These are phyloP conservation scores for Lepisosteus osseus DNA, from an alignment of 2,113 vertebrate species.

Conservation along the genomic window DNA sequence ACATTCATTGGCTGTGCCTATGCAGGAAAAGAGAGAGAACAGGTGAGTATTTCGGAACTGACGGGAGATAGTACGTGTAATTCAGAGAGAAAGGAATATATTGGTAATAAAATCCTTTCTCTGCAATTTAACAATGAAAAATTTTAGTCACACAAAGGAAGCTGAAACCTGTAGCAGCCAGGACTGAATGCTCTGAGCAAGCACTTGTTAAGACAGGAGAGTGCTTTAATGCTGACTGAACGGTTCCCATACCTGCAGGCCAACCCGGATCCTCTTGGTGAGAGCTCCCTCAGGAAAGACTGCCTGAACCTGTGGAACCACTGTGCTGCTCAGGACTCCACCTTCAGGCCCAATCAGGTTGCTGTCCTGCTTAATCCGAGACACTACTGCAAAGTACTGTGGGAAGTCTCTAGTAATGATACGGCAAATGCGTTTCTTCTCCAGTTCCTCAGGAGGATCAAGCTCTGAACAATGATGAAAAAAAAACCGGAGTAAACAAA, in stretches of 20 bases:
- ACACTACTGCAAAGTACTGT: conserved; percentile 96
- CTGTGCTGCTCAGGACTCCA: conserved; percentile 91
- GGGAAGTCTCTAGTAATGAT: conserved; percentile 96
- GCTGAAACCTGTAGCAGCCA: too few relatives aligned
- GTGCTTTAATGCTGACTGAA: not conserved
- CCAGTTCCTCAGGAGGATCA: conserved; percentile 86
- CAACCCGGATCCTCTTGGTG: conserved; percentile 92
- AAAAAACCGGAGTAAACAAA: conserved; percentile 16
- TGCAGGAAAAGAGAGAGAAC: not conserved
- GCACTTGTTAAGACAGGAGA: not conserved
- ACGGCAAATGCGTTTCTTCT: conserved; percentile 91
- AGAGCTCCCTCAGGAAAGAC: conserved; percentile 95
- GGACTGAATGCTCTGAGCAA: too few relatives aligned
- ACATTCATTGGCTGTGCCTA: conserved; percentile 86
- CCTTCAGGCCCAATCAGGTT: conserved; percentile 96
- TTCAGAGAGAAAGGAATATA: not conserved
- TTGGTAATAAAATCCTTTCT: not conserved
- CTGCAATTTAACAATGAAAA: not conserved
- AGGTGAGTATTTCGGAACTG: not conserved
- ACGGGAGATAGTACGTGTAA: not conserved
- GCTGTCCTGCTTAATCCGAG: conserved; percentile 92
- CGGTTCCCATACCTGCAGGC: conserved; percentile 79
- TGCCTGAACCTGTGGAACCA: conserved; percentile 91
- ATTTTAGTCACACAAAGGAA: too few relatives aligned
- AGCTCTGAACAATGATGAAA: conserved; percentile 65